A percentile compares a stretch with the other conserved stretches of the same genome.
phyloP scores from a whole-genome alignment of 2,888 invertebrate genomes.

The Spisula solida region DNA sequence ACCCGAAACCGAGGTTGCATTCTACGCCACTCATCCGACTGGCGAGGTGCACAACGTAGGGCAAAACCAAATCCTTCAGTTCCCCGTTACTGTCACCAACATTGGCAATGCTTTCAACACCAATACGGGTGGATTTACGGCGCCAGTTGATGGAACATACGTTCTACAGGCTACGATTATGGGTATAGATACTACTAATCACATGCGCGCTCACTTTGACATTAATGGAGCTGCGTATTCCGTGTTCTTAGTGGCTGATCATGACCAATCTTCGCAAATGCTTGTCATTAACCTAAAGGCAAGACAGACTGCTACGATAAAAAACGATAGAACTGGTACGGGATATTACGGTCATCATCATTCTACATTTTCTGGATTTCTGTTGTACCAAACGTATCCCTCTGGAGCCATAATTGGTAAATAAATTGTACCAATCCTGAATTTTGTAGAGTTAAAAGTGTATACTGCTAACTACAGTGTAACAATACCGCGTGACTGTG shows the following conservation, averaged over 20 bases:
- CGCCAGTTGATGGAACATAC: background rate
- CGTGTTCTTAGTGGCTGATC: background rate
- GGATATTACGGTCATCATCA: background rate
- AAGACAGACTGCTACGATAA: background rate
- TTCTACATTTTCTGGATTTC: conserved; percentile 32
- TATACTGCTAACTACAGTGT: too few species aligned
- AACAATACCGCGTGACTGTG: too few species aligned
- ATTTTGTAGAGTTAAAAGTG: too few species aligned
- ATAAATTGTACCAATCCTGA: background rate
- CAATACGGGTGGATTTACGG: too few species aligned
- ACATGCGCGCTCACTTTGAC: conserved; percentile 24
- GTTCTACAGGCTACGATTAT: conserved; percentile 5
- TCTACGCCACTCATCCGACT: conserved; percentile 2
- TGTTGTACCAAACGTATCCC: conserved; percentile 24
- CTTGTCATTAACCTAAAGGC: background rate
- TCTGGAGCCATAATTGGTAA: background rate
- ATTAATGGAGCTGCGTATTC: conserved; percentile 4
- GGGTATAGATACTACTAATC: background rate
- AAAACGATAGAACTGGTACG: background rate
- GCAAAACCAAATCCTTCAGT: background rate
- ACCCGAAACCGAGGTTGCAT: conserved; percentile 7
- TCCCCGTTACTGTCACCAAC: background rate
- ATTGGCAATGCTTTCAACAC: background rate
- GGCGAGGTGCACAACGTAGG: background rate
- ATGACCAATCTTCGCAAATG: conserved; percentile 25